These are phyloP conservation scores for Saimiri boliviensis DNA, from an alignment of 2,113 vertebrate species.

Conservation along the genomic window DNA sequence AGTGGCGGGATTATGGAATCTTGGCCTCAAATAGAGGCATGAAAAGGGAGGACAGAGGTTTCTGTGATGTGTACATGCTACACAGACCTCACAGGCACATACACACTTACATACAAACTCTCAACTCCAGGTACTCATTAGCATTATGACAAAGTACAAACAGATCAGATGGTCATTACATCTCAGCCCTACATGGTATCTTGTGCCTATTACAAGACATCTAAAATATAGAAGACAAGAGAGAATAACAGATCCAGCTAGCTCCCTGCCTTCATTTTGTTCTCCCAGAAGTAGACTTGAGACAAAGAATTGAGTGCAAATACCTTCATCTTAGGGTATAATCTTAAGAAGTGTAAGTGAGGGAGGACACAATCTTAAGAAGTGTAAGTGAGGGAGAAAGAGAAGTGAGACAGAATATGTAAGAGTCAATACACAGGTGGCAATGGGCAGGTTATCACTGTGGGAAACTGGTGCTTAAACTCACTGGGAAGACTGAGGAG, in stretches of 20 bases:
- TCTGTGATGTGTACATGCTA: fast-evolving
- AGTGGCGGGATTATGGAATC: background rate
- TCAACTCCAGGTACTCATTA: background rate
- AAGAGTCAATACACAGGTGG: background rate
- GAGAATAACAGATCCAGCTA: fast-evolving
- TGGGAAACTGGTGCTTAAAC: background rate
- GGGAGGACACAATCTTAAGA: background rate
- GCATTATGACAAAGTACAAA: background rate
- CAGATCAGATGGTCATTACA: fast-evolving
- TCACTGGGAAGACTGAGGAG: background rate
- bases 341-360: background rate
- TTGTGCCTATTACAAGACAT: background rate
- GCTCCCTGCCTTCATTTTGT: background rate
- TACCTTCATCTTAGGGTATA: background rate
- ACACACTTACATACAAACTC: too few relatives aligned
- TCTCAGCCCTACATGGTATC: background rate
- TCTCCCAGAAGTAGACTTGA: background rate
- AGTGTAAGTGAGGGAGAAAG: background rate
- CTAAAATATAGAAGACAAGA: background rate
- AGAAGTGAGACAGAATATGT: background rate
- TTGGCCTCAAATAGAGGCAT: background rate
- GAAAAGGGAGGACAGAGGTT: background rate
- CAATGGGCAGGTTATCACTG: background rate
- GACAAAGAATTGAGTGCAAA: background rate
- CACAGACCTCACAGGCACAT: too few relatives aligned